A percentile compares a stretch with the other conserved stretches of the same genome.
Conservation (phyloP, 2,797 vertebrate species). For the Clarias platycephalus region DNA sequence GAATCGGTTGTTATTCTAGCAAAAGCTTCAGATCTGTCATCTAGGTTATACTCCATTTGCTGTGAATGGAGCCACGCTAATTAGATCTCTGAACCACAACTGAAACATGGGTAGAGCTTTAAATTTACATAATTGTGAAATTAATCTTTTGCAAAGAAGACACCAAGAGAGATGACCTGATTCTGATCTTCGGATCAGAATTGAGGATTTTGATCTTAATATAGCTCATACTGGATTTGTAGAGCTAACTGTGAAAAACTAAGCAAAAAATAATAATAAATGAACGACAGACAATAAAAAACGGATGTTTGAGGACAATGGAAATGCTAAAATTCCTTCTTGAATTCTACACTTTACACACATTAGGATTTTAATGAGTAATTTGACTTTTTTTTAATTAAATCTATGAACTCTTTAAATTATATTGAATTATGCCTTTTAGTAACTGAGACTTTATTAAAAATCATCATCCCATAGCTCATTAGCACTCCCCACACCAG, state of each 20-base stretch:
- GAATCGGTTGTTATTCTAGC: neutral
- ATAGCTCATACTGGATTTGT: neutral
- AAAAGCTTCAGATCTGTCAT: neutral
- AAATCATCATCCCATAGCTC: neutral
- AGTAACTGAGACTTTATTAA: neutral
- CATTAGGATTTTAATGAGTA: neutral
- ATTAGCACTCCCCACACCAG: neutral
- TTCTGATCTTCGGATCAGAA: conserved; percentile 9
- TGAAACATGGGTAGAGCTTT: neutral
- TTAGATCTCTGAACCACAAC: conserved; percentile 1
- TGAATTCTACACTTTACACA: neutral
- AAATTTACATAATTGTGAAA: conserved; percentile 10
- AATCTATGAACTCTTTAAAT: conserved; percentile 1
- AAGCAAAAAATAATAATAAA: neutral
- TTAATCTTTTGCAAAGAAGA: conserved; percentile 1
- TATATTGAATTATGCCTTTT: neutral
- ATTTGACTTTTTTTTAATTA: neutral
- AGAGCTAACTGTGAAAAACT: neutral
- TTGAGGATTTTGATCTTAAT: neutral
- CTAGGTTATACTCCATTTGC: neutral
- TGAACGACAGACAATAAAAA: neutral
- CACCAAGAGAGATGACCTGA: conserved; percentile 5
- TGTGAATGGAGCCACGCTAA: neutral
- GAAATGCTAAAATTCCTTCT: neutral
- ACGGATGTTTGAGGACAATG: neutral